Percentiles rank a stretch among this genome's conserved stretches.
Evolutionary conservation across 2,888 invertebrate genomes (phyloP).

Genomic region (Polietes domitor): DNA sequence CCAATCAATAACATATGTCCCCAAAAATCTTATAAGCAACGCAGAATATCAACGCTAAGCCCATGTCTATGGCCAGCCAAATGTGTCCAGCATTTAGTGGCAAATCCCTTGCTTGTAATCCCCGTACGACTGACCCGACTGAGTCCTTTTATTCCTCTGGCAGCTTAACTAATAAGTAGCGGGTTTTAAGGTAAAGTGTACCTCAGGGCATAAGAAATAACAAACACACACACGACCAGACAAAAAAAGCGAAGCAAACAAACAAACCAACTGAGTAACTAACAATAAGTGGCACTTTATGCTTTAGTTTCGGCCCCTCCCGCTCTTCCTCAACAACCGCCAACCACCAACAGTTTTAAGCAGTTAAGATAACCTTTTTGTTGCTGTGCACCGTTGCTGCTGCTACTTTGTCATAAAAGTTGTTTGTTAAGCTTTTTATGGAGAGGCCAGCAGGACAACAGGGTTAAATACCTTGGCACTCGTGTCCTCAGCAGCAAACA

Average conservation of each 20-base stretch:
- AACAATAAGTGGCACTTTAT: conserved; percentile 14
- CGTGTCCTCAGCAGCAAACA: background rate
- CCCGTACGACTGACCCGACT: background rate
- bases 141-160: background rate
- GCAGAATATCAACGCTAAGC: background rate
- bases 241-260: background rate
- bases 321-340: background rate
- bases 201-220: conserved; percentile 13
- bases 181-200: conserved; percentile 27
- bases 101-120: background rate
- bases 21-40: background rate
- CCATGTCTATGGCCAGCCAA: background rate
- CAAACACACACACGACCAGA: no score
- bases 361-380: conserved; percentile 15
- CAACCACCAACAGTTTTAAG: background rate
- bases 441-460: background rate
- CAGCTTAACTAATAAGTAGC: conserved; percentile 37
- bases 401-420: conserved; percentile 22
- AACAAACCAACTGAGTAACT: background rate
- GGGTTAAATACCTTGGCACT: background rate
- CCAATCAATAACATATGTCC: conserved; percentile 3
- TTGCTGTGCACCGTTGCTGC: background rate
- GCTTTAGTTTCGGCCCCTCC: background rate
- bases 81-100: conserved; percentile 22
- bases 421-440: conserved; percentile 8